Conservation (phyloP, 2,888 invertebrate genomes). For the Acronicta leporina region DNA sequence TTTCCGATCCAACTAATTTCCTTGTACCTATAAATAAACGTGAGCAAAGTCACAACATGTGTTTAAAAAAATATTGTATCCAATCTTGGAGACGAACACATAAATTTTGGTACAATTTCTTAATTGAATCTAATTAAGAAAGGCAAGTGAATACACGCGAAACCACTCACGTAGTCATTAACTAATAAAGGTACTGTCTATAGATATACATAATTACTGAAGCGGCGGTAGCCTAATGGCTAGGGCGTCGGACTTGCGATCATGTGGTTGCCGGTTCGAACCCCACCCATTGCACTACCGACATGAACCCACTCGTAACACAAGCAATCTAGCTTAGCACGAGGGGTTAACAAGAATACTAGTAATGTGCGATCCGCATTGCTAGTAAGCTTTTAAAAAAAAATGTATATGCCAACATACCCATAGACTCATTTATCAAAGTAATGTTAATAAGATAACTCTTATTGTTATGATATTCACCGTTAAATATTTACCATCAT, state of each 20-base stretch:
- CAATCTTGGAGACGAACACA: not conserved
- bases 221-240: too few relatives aligned
- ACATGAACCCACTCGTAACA: too few relatives aligned
- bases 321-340: too few relatives aligned
- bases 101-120: not conserved
- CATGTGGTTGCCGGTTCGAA: too few relatives aligned
- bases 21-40: too few relatives aligned
- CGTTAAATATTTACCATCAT: conserved; percentile 12
- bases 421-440: conserved; percentile 34
- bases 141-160: not conserved
- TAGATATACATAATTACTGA: not conserved
- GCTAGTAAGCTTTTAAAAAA: too few relatives aligned
- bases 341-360: too few relatives aligned
- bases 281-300: too few relatives aligned
- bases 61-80: not conserved
- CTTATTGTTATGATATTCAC: conserved; percentile 19
- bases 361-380: too few relatives aligned
- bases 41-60: too few relatives aligned
- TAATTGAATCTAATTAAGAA: not conserved
- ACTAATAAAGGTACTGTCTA: conserved; percentile 14
- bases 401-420: not conserved
- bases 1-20: too few relatives aligned
- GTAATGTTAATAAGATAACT: conserved; percentile 34
- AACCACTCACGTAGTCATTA: conserved; percentile 12
- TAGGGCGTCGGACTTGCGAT: too few relatives aligned